Percentiles rank a stretch among this genome's conserved stretches.
phyloP scores from a whole-genome alignment of 2,113 vertebrate species.

The Oryzias celebensis region DNA sequence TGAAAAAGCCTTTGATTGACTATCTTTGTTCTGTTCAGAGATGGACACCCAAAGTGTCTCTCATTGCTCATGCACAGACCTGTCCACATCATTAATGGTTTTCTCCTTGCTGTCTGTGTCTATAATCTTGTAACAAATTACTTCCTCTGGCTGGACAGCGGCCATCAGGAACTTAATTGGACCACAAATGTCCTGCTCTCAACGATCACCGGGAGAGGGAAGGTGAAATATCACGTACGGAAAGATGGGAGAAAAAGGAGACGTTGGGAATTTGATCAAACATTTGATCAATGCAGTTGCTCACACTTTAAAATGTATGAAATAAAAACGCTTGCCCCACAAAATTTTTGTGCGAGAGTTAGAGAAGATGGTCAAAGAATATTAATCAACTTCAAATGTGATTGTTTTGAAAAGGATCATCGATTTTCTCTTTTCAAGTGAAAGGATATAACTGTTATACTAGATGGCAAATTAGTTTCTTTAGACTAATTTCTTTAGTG shows the following conservation, averaged over 20 bases:
- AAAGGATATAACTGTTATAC: no score
- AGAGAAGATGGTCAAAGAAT: no score
- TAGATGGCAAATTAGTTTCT: no score
- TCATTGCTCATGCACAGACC: slow-evolving; percentile 8
- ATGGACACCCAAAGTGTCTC: not conserved
- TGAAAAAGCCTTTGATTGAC: not conserved
- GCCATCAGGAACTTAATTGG: slow-evolving; percentile 17
- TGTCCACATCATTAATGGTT: slow-evolving; percentile 28
- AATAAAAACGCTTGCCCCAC: not conserved
- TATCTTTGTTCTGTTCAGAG: slow-evolving; percentile 1
- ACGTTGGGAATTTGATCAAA: slow-evolving; percentile 40
- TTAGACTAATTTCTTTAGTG: no score
- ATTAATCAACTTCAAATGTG: no score
- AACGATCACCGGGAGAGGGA: not conserved
- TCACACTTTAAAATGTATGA: slow-evolving; percentile 20
- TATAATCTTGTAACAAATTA: slow-evolving; percentile 42
- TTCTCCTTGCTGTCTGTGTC: slow-evolving; percentile 10
- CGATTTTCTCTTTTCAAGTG: no score
- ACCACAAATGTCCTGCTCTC: slow-evolving; percentile 38
- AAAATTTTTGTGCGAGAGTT: no score
- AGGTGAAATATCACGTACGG: slow-evolving; percentile 1
- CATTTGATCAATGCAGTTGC: slow-evolving; percentile 33
- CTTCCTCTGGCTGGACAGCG: slow-evolving; percentile 25
- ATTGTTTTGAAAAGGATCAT: no score
- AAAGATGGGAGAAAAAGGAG: slow-evolving; percentile 16